These are phyloP conservation scores for Galeopsomyia nigrocyanea DNA, from an alignment of 2,888 invertebrate genomes.

Conservation along the genomic window DNA sequence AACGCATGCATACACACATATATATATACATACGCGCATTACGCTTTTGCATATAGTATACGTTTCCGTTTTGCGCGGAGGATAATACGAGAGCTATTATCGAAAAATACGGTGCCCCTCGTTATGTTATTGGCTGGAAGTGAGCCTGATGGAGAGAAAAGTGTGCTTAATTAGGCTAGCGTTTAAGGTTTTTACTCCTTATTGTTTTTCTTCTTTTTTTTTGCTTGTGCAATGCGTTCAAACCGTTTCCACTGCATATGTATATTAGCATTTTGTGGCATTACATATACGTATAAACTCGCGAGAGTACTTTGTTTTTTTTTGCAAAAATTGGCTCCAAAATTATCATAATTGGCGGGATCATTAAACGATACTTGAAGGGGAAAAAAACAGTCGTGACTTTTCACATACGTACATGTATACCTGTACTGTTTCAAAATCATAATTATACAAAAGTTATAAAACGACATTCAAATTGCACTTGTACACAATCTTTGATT, in stretches of 20 bases:
- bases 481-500: no score
- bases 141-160: slow-evolving; percentile 28
- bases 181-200: slow-evolving; percentile 13
- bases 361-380: no score
- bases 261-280: no score
- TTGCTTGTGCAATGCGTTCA: slow-evolving; percentile 15
- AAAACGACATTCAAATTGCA: no score
- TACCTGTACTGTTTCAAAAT: neutral
- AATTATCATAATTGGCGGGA: no score
- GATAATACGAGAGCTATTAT: slow-evolving; percentile 17
- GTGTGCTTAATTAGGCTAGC: slow-evolving; percentile 14
- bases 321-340: neutral
- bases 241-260: no score
- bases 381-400: no score
- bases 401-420: neutral
- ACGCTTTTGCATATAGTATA: slow-evolving; percentile 21
- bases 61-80: neutral
- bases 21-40: slow-evolving; percentile 9
- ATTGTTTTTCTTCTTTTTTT: neutral
- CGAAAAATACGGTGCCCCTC: slow-evolving; percentile 13
- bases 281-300: neutral
- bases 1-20: slow-evolving; percentile 21
- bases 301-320: neutral
- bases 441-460: no score
- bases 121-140: slow-evolving; percentile 19